A percentile compares a stretch with the other conserved stretches of the same genome.
Conservation (phyloP, 2,113 vertebrate genomes). For the Pelecanus crispus region DNA sequence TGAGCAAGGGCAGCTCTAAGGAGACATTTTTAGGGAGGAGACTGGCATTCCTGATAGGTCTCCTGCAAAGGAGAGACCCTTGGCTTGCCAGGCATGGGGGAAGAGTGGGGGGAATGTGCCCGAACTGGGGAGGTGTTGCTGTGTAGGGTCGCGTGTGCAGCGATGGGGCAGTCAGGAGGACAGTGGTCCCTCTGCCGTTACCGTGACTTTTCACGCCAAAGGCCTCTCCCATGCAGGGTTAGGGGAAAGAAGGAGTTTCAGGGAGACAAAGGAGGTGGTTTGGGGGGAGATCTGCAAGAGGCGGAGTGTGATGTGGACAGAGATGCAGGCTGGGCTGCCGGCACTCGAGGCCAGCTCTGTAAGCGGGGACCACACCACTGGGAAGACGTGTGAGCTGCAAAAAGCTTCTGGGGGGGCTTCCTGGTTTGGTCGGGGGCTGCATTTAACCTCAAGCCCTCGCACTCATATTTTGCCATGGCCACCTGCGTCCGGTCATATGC, state of each 20-base stretch:
- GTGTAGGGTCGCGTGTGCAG: not conserved
- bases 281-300: not conserved
- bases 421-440: not conserved
- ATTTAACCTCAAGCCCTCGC: not conserved
- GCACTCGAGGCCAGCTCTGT: not conserved
- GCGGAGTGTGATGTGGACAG: not conserved
- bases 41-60: not conserved
- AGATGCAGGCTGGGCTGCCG: not conserved
- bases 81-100: not conserved
- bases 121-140: not conserved
- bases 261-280: not conserved
- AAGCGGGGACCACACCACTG: not conserved
- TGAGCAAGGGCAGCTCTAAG: not conserved
- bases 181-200: not conserved
- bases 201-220: not conserved
- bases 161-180: not conserved
- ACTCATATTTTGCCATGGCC: not conserved
- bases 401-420: not conserved
- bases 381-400: not conserved
- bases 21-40: not conserved
- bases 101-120: not conserved
- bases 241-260: not conserved
- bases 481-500: not conserved
- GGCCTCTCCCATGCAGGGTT: not conserved
- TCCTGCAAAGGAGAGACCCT: not conserved